These are phyloP conservation scores for Bradypus variegatus DNA, from an alignment of 2,797 vertebrate species.

Conservation along the genomic window DNA sequence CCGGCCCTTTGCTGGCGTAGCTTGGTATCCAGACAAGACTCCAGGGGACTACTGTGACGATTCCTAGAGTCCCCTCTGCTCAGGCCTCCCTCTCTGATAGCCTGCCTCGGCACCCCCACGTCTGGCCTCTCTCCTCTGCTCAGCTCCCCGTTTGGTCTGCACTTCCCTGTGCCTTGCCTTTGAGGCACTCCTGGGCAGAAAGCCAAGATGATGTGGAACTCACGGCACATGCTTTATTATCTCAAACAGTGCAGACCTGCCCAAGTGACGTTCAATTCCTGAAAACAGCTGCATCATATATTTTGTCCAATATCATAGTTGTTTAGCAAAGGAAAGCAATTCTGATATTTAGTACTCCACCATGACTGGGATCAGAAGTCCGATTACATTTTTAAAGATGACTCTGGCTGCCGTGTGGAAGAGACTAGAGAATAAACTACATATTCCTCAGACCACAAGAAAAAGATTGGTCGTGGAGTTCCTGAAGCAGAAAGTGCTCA, in stretches of 20 bases:
- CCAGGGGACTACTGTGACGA: not conserved
- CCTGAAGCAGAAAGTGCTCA: too few species aligned
- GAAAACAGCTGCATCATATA: not conserved
- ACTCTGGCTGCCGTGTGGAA: too few species aligned
- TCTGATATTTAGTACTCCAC: not conserved
- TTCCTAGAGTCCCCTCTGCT: not conserved
- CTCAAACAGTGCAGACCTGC: not conserved
- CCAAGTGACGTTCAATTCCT: not conserved
- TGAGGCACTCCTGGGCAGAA: not conserved
- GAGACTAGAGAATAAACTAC: too few species aligned
- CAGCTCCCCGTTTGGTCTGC: not conserved
- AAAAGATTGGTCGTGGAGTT: too few species aligned
- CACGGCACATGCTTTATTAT: not conserved
- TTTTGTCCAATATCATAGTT: not conserved
- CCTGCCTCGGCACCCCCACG: not conserved
- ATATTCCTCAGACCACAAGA: too few species aligned
- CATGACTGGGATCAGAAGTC: not conserved
- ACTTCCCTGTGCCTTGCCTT: not conserved
- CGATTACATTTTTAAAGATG: too few species aligned
- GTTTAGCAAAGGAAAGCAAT: not conserved
- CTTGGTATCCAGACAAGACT: not conserved
- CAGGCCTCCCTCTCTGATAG: not conserved
- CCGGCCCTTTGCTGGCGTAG: not conserved
- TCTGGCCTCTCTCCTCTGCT: not conserved
- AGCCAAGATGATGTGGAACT: not conserved